Conservation (phyloP, 2,888 invertebrate species). For the Lamproptera curius region DNA sequence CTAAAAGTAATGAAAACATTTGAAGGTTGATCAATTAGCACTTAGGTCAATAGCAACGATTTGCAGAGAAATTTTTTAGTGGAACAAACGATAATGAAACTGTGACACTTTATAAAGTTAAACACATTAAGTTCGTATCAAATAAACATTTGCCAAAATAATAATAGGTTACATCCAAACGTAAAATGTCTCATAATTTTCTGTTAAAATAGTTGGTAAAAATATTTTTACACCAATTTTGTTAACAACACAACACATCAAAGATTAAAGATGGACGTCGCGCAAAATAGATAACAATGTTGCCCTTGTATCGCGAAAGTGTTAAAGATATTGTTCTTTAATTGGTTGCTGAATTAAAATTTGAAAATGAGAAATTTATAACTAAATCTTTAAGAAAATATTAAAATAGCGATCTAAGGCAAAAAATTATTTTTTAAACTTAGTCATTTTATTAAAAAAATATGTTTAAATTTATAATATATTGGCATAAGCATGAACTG, state of each 20-base stretch:
- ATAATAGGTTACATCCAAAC: constrained; percentile 27
- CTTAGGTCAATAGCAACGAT: constrained; percentile 71
- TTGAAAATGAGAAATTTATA: too few species aligned
- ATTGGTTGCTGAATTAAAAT: too few species aligned
- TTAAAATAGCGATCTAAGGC: too few species aligned
- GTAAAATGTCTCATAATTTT: constrained; percentile 26
- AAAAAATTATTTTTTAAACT: too few species aligned
- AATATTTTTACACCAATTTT: constrained; percentile 53
- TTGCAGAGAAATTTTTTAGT: constrained; percentile 66
- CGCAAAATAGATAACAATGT: constrained; percentile 58
- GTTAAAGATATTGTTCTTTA: too few species aligned
- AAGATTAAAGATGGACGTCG: constrained; percentile 76
- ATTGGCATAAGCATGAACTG: too few species aligned
- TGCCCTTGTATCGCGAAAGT: constrained; percentile 43
- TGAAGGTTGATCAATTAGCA: constrained; percentile 64
- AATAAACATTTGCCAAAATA: constrained; percentile 30
- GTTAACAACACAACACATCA: constrained; percentile 72
- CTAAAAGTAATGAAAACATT: constrained; percentile 54
- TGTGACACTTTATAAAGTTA: constrained; percentile 65
- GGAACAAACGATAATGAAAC: constrained; percentile 66
- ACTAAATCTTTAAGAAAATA: too few species aligned
- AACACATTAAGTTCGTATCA: constrained; percentile 25
- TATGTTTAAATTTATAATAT: too few species aligned
- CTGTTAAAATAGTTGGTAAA: constrained; percentile 25
- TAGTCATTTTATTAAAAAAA: too few species aligned